Base-by-base conservation (phyloP, 2,797 vertebrate species). In the Tachyglossus aculeatus region DNA sequence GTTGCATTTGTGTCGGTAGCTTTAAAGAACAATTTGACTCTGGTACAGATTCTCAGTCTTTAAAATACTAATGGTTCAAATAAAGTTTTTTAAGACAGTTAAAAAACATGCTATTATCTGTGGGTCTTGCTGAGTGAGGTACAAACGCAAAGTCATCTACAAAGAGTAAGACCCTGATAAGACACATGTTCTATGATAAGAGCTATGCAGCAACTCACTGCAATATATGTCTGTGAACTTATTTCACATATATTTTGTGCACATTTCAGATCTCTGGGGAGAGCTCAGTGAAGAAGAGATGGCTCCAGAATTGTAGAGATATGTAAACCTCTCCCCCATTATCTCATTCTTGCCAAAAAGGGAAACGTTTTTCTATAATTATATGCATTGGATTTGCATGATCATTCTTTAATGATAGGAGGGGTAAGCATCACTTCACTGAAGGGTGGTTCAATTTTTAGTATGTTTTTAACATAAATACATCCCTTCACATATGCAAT, bases 301-400 rank as follows among this genome's bases (percentile, higher is more conserved):
- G 34, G 51, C 67, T 56, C 48, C 38, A 5, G 12, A 24, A 41
- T 45, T 21, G 1, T 11, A 0, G 9, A 22, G 50, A 19, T 7
- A 69, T 33, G n/a, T n/a, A n/a, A 61, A 22, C 36, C 52, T 36
- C 39, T 10, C 47, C 24, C 24, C 51, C 27, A 43, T 37, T 50
- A 56, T 40, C 6, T 0, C 57, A 1, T 3, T 72, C 67, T 50
- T 13, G 9, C 71, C 9, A 5, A 71, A 63, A 80, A 71, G 76
- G 61, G 77, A 77, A 84, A 71, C 61, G 37, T 21, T 56, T 70
- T 58, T 25, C 73, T 74, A 12, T 80, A 73, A 84, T 82, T 74
- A 76, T 27, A 78, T 44, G 71, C 38, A 8, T 24, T 11, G 64
- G 47, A 55, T n/a, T 3, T 4, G 29, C 4, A 2, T 56, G 76